Evolutionary conservation across 2,113 vertebrate species (phyloP).

Genomic region (Eulacestoma nigropectus): DNA sequence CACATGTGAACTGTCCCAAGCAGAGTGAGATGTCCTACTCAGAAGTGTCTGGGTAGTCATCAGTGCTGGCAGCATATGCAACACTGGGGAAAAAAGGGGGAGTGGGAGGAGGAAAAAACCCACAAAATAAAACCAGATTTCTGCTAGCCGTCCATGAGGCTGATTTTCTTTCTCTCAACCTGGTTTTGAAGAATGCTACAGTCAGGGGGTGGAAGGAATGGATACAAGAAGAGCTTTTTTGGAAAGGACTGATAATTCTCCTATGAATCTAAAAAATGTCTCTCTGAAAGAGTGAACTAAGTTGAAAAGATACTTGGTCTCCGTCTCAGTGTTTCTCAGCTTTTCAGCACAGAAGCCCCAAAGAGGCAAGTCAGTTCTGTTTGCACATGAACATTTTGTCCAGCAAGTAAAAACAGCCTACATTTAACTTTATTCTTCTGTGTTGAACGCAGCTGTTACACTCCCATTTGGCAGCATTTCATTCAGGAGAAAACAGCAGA

Average conservation of each 20-base stretch:
- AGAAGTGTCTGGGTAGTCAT: conserved; percentile 61
- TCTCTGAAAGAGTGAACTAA: background rate
- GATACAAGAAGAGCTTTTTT: background rate
- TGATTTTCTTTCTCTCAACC: conserved; percentile 31
- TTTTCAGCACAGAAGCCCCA: background rate
- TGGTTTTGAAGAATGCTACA: conserved; percentile 6
- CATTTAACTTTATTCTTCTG: conserved; percentile 18
- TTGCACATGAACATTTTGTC: conserved; percentile 1
- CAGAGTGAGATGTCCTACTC: conserved; percentile 60
- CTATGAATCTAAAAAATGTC: background rate
- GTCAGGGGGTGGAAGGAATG: background rate
- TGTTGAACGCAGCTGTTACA: background rate
- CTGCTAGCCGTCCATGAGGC: background rate
- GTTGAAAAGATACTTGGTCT: background rate
- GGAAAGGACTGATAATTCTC: background rate
- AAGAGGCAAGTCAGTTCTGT: background rate
- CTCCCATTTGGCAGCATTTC: conserved; percentile 33
- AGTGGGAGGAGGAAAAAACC: conserved; percentile 17
- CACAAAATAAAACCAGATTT: conserved; percentile 65
- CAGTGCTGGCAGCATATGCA: conserved; percentile 48
- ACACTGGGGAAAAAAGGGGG: background rate
- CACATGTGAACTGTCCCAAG: conserved; percentile 61
- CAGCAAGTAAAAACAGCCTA: background rate
- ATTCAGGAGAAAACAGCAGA: conserved; percentile 38
- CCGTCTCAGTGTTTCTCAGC: background rate